phyloP scores from a whole-genome alignment of 2,113 vertebrate species.

The Anseranas semipalmata region DNA sequence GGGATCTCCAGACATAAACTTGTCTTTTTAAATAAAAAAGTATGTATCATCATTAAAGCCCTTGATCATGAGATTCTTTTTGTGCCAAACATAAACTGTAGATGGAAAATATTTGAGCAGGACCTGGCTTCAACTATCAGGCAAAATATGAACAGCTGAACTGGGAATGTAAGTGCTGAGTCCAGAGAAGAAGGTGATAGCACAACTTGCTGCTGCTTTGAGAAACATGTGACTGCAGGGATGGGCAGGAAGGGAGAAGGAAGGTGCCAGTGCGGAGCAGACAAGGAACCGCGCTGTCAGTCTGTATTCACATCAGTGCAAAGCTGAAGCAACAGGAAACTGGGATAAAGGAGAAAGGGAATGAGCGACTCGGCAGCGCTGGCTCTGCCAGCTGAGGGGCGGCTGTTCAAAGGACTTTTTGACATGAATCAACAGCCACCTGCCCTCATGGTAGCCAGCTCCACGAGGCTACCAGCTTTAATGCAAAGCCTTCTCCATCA shows the following conservation, averaged over 20 bases:
- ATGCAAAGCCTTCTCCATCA: background rate
- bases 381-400: background rate
- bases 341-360: background rate
- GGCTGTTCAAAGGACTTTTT: background rate
- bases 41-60: background rate
- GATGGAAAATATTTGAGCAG: conserved; percentile 52
- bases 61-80: conserved; percentile 4
- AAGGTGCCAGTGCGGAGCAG: background rate
- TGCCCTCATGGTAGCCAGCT: background rate
- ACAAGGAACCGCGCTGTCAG: background rate
- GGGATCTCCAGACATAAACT: conserved; percentile 16
- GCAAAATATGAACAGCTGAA: conserved; percentile 25
- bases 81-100: conserved; percentile 37
- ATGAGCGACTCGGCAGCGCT: background rate
- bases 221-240: background rate
- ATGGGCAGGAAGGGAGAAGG: background rate
- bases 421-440: background rate
- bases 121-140: conserved; percentile 10
- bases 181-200: conserved; percentile 8
- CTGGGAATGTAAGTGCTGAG: conserved; percentile 28
- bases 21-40: conserved; percentile 30
- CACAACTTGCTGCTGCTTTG: background rate
- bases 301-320: background rate
- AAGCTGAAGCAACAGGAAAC: conserved; percentile 20
- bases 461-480: background rate